phyloP scores from a whole-genome alignment of 1,140 invertebrate genomes.

The Dufourea novaeangliae region DNA sequence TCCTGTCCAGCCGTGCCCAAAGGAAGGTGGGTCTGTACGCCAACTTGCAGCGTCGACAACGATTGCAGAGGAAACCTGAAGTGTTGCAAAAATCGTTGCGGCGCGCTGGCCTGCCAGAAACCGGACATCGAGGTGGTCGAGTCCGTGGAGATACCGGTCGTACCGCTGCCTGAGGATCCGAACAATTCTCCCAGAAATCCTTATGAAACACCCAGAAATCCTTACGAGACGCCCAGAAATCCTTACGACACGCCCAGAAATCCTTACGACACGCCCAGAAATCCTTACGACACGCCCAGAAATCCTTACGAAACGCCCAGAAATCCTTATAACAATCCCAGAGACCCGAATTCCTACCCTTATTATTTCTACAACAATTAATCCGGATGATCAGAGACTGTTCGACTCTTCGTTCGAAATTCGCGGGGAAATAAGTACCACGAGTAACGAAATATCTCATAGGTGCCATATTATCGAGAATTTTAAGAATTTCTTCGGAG shows the following conservation, averaged over 20 bases:
- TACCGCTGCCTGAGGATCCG: constrained; percentile 16
- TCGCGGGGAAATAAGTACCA: no score
- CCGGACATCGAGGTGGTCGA: constrained; percentile 68
- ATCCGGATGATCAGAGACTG: background rate
- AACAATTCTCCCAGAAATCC: constrained; percentile 23
- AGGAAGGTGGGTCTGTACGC: constrained; percentile 84
- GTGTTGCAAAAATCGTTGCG: constrained; percentile 85
- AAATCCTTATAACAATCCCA: constrained; percentile 17
- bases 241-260: constrained; percentile 20
- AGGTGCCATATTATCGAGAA: background rate
- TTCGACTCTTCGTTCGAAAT: no score
- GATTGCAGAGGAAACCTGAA: constrained; percentile 83
- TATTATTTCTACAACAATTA: constrained; percentile 44
- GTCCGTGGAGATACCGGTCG: constrained; percentile 33
- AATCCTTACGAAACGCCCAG: constrained; percentile 5
- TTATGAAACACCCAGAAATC: background rate
- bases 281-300: background rate
- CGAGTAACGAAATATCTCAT: no score
- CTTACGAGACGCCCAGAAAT: constrained; percentile 5
- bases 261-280: constrained; percentile 3
- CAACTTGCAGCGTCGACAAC: constrained; percentile 82
- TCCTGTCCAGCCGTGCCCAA: constrained; percentile 81
- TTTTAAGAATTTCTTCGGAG: no score
- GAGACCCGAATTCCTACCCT: constrained; percentile 18
- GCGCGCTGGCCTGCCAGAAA: constrained; percentile 82